These are phyloP conservation scores for Carcinoscorpius rotundicauda DNA, from an alignment of 1,140 invertebrate genomes.

Conservation along the genomic window DNA sequence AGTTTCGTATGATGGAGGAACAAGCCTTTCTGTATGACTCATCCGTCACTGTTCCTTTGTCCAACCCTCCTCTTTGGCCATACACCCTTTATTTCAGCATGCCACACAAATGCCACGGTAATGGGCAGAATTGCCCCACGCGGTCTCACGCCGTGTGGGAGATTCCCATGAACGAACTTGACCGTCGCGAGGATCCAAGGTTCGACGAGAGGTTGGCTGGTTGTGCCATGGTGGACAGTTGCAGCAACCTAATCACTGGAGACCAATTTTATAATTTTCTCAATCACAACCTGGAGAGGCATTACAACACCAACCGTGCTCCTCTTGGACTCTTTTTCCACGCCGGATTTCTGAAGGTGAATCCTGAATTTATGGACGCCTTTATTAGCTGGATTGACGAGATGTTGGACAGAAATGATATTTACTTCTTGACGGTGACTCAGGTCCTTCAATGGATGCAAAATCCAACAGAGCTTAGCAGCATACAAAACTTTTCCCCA, in stretches of 20 bases:
- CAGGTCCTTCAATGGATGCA: conserved; percentile 97
- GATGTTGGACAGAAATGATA: conserved; percentile 70
- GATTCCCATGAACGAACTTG: conserved; percentile 92
- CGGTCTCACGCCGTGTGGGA: conserved; percentile 85
- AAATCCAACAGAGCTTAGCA: conserved; percentile 75
- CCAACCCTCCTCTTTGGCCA: conserved; percentile 87
- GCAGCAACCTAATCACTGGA: conserved; percentile 81
- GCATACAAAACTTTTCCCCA: conserved; percentile 77
- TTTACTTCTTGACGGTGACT: conserved; percentile 93
- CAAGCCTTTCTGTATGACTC: conserved; percentile 93
- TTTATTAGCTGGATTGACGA: conserved; percentile 93
- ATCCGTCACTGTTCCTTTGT: conserved; percentile 85
- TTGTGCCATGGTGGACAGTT: conserved; percentile 93
- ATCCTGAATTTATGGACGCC: conserved; percentile 80
- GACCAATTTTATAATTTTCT: conserved; percentile 94
- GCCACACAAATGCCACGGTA: conserved; percentile 88
- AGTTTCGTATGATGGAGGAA: conserved; percentile 97
- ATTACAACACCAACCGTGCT: conserved; percentile 87
- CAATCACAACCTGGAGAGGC: conserved; percentile 88
- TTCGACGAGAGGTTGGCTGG: conserved; percentile 85
- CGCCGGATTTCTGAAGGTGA: conserved; percentile 87
- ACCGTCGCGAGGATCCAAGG: conserved; percentile 77
- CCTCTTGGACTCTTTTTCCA: conserved; percentile 89
- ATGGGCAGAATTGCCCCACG: conserved; percentile 77
- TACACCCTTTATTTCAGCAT: conserved; percentile 97